Evolutionary conservation across 2,797 vertebrate species (phyloP).

Genomic region (Pangasius sanitwongsei): DNA sequence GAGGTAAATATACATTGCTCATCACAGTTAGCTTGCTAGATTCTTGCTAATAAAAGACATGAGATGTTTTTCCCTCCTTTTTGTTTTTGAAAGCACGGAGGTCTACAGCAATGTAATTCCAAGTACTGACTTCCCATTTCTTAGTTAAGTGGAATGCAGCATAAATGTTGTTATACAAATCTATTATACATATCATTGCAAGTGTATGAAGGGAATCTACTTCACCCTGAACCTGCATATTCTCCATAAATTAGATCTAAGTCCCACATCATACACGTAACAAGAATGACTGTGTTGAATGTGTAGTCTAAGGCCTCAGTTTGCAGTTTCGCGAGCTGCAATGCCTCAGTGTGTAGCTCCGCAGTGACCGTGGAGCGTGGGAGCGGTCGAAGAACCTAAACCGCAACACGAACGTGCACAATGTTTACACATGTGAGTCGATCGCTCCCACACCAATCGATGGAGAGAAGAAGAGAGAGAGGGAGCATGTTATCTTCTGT

Average conservation of each 20-base stretch:
- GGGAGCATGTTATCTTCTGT: constrained; percentile 83
- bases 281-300: background rate
- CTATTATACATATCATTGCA: background rate
- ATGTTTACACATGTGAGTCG: constrained; percentile 80
- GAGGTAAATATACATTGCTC: background rate
- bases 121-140: background rate
- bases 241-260: background rate
- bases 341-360: background rate
- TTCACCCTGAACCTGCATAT: background rate
- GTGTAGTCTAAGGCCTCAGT: background rate
- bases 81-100: background rate
- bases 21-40: background rate
- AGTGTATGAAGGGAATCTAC: background rate
- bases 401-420: constrained; percentile 68
- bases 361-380: constrained; percentile 9
- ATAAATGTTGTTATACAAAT: background rate
- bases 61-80: background rate
- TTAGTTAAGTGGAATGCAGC: background rate
- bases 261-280: background rate
- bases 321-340: background rate
- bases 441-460: constrained; percentile 82
- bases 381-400: constrained; percentile 67
- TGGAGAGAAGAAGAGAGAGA: constrained; percentile 70
- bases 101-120: background rate
- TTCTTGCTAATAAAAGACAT: background rate